A percentile compares a stretch with the other conserved stretches of the same genome.
These are phyloP conservation scores for Dermatemys mawii DNA, from an alignment of 2,113 vertebrate genomes.

Conservation along the genomic window DNA sequence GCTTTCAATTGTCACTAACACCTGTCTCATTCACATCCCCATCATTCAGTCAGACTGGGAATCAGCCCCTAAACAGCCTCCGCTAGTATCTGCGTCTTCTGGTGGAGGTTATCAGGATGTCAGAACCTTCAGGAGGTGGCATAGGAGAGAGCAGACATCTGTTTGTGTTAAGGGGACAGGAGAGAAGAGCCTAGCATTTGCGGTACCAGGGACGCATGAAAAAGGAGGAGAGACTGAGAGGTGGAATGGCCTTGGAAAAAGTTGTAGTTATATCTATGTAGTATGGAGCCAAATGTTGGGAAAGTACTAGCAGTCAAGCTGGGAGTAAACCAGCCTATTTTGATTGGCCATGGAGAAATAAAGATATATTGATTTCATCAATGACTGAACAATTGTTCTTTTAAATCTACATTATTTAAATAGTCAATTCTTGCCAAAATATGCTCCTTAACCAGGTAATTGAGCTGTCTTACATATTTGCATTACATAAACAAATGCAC, in stretches of 20 bases:
- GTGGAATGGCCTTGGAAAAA: not conserved
- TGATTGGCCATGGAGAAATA: not conserved
- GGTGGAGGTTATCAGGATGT: conserved; percentile 20
- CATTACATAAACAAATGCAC: too few species aligned
- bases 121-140: not conserved
- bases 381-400: not conserved
- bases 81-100: not conserved
- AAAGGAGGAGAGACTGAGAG: not conserved
- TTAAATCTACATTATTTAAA: too few species aligned
- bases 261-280: conserved; percentile 32
- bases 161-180: not conserved
- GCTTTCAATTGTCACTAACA: not conserved
- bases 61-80: not conserved
- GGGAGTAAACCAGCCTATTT: not conserved
- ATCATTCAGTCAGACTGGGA: not conserved
- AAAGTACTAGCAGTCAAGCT: not conserved
- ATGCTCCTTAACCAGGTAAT: too few species aligned
- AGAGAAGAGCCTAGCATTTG: conserved; percentile 55
- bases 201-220: not conserved
- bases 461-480: too few species aligned
- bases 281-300: not conserved
- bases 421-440: too few species aligned
- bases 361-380: conserved; percentile 15
- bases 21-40: not conserved
- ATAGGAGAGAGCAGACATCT: not conserved